Evolutionary conservation across 1,140 invertebrate genomes (phyloP).

Genomic region (Atta cephalotes): DNA sequence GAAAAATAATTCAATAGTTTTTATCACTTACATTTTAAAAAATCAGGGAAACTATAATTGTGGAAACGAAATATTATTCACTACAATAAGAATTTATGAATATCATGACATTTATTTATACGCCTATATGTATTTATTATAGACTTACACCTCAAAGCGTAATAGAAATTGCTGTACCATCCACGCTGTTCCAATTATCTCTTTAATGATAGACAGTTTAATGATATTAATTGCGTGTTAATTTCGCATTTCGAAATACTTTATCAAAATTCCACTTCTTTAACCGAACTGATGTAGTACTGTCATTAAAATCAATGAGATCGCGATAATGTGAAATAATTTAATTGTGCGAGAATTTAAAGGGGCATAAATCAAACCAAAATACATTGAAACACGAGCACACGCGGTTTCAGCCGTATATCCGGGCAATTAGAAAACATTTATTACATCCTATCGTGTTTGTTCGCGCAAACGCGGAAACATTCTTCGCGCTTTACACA

Average conservation of each 20-base stretch:
- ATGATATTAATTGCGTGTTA: slow-evolving; percentile 53
- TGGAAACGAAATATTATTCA: background rate
- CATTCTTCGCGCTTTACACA: background rate
- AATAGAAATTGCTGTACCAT: slow-evolving; percentile 25
- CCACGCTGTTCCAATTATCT: slow-evolving; percentile 34
- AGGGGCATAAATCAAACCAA: slow-evolving; percentile 1
- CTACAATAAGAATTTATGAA: background rate
- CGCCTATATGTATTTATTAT: slow-evolving; percentile 10
- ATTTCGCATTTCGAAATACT: slow-evolving; percentile 33
- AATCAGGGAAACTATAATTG: background rate
- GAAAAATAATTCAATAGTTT: background rate
- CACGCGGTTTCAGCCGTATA: background rate
- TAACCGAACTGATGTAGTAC: slow-evolving; percentile 10
- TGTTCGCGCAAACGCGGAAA: background rate
- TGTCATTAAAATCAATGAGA: slow-evolving; percentile 19
- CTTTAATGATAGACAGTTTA: slow-evolving; percentile 50
- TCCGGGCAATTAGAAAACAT: slow-evolving; percentile 34
- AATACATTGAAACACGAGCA: background rate
- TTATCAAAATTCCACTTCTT: slow-evolving; percentile 35
- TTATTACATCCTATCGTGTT: slow-evolving; percentile 20
- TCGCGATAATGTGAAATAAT: slow-evolving; percentile 31
- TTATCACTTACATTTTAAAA: background rate
- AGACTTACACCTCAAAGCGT: slow-evolving; percentile 15
- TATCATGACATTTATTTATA: slow-evolving; percentile 11
- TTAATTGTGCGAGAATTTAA: slow-evolving; percentile 26